Conservation (phyloP, 2,888 invertebrate species). For the Odontomyia ornata region DNA sequence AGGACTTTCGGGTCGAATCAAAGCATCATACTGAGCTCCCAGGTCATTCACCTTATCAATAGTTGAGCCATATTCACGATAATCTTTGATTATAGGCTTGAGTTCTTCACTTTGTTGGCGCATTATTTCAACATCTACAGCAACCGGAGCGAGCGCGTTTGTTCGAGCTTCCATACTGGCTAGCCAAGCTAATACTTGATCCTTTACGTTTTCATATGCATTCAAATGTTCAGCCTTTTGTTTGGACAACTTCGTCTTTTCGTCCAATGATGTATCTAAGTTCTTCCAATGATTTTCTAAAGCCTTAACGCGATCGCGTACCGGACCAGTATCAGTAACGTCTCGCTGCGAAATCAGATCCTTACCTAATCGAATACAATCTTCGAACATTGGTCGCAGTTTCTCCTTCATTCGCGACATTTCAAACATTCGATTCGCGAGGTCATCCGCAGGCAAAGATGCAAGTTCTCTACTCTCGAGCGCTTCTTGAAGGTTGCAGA, state of each 20-base stretch:
- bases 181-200: constrained; percentile 85
- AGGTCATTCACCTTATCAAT: constrained; percentile 91
- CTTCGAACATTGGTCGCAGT: constrained; percentile 76
- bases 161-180: constrained; percentile 80
- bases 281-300: constrained; percentile 92
- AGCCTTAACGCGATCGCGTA: constrained; percentile 85
- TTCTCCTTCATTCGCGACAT: constrained; percentile 66
- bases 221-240: constrained; percentile 85
- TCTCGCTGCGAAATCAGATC: constrained; percentile 84
- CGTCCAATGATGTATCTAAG: constrained; percentile 81
- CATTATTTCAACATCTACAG: constrained; percentile 85
- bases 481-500: constrained; percentile 74
- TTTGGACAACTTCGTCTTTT: constrained; percentile 83
- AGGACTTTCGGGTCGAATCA: constrained; percentile 84
- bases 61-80: constrained; percentile 83
- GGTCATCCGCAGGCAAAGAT: constrained; percentile 73
- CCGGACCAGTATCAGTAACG: constrained; percentile 84
- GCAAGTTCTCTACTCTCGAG: constrained; percentile 78
- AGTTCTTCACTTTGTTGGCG: constrained; percentile 85
- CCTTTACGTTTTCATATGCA: constrained; percentile 85
- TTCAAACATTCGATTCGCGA: constrained; percentile 68
- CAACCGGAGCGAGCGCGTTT: constrained; percentile 81
- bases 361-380: constrained; percentile 82
- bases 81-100: constrained; percentile 86
- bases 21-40: constrained; percentile 84